phyloP scores from a whole-genome alignment of 1,140 invertebrate genomes.

The Centruroides sculpturatus region DNA sequence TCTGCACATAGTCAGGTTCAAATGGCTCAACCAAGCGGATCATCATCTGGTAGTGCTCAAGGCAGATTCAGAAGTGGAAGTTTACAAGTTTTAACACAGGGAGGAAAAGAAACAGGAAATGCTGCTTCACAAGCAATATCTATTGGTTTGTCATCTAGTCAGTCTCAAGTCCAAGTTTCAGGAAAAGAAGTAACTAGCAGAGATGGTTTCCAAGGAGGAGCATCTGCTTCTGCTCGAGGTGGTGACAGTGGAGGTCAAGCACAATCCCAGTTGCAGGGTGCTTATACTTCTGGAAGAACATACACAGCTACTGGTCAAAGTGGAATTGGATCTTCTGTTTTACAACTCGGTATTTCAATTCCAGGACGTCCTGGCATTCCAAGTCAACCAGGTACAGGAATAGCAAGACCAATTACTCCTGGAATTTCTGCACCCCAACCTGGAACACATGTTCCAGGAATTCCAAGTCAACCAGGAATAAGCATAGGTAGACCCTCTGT shows the following conservation, averaged over 20 bases:
- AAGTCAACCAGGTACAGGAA: no score
- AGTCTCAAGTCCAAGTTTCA: conserved; percentile 6
- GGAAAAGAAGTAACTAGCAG: background rate
- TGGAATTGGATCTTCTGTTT: conserved; percentile 3
- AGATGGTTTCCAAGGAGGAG: conserved; percentile 6
- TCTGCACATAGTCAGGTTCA: conserved; percentile 12
- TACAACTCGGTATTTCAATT: no score
- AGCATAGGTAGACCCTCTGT: no score
- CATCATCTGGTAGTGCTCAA: conserved; percentile 10
- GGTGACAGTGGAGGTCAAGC: conserved; percentile 3
- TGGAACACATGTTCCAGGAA: no score
- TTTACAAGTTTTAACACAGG: conserved; percentile 6
- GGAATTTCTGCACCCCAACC: no score
- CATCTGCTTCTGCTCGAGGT: conserved; percentile 8
- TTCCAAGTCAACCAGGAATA: no score
- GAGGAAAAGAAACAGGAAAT: conserved; percentile 3
- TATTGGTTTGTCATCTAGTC: conserved; percentile 6
- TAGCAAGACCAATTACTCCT: no score
- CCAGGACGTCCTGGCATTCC: no score
- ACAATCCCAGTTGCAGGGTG: conserved; percentile 9
- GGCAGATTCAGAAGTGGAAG: conserved; percentile 6
- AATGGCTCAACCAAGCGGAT: conserved; percentile 9
- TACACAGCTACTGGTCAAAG: conserved; percentile 8
- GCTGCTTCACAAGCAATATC: conserved; percentile 10
- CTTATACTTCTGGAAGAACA: conserved; percentile 6